phyloP scores from a whole-genome alignment of 2,888 invertebrate genomes.

The Drosophila ezoana region DNA sequence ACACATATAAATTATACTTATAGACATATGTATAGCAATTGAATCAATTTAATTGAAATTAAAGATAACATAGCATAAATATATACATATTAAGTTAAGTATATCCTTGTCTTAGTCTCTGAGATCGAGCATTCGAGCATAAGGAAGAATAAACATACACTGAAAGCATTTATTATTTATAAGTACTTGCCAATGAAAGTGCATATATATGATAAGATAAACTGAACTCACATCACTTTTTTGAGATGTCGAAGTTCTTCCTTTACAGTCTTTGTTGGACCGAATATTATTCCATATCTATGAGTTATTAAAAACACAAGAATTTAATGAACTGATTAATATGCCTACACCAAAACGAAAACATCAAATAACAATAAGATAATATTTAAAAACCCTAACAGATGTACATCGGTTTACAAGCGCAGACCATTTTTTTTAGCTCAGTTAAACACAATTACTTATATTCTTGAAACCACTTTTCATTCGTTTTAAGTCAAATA shows the following conservation, averaged over 20 bases:
- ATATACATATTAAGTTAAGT: not conserved
- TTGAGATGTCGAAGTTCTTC: too few species aligned
- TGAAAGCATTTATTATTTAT: too few species aligned
- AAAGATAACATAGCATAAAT: not conserved
- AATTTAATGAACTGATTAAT: slow-evolving; percentile 17
- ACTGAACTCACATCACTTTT: not conserved
- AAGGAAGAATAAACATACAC: too few species aligned
- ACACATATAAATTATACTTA: not conserved
- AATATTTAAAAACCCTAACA: not conserved
- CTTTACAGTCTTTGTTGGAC: too few species aligned
- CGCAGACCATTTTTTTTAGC: slow-evolving; percentile 4
- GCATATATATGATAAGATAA: slow-evolving; percentile 1
- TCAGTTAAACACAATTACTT: slow-evolving; percentile 6
- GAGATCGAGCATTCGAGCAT: not conserved
- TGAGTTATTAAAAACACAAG: not conserved
- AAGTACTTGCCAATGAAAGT: too few species aligned
- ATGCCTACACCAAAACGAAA: slow-evolving; percentile 8
- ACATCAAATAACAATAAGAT: slow-evolving; percentile 20
- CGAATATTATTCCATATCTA: too few species aligned
- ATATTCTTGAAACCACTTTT: slow-evolving; percentile 22
- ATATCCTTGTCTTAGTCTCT: not conserved
- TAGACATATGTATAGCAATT: not conserved
- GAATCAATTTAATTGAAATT: too few species aligned
- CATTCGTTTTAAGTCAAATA: slow-evolving; percentile 32
- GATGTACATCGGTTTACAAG: not conserved